A percentile compares a stretch with the other conserved stretches of the same genome.
These are phyloP conservation scores for Eudorcas thomsonii DNA, from an alignment of 2,113 vertebrate species.

Conservation along the genomic window DNA sequence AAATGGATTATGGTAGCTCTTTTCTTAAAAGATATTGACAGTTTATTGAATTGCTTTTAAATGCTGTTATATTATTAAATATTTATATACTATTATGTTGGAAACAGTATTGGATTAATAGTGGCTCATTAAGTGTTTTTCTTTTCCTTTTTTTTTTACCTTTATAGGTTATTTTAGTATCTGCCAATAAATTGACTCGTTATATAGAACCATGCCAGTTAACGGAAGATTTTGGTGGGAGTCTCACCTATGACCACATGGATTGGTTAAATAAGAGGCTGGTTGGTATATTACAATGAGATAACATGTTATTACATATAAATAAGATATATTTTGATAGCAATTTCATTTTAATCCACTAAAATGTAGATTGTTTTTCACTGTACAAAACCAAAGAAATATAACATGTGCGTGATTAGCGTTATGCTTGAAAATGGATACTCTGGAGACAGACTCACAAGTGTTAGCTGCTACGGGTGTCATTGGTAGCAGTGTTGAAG, in stretches of 20 bases:
- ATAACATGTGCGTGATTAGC: not conserved
- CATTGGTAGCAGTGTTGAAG: not conserved
- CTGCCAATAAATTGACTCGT: slow-evolving; percentile 96
- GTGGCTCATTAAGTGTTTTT: not conserved
- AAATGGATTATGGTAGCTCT: not conserved
- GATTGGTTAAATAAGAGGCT: slow-evolving; percentile 98
- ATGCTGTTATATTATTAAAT: not conserved
- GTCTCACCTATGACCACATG: slow-evolving; percentile 96
- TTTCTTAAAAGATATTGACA: slow-evolving; percentile 13
- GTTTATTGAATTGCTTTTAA: slow-evolving; percentile 20
- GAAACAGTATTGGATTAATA: not conserved
- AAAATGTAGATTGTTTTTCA: not conserved
- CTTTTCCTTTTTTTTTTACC: not conserved
- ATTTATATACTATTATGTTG: not conserved
- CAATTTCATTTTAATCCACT: not conserved
- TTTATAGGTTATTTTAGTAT: slow-evolving; percentile 97
- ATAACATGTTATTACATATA: slow-evolving; percentile 26
- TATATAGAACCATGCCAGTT: slow-evolving; percentile 98
- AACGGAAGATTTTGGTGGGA: slow-evolving; percentile 98
- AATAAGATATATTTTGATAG: not conserved
- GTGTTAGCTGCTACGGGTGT: not conserved
- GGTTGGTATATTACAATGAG: slow-evolving; percentile 83
- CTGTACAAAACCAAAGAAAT: not conserved
- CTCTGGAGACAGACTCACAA: not conserved
- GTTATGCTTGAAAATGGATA: not conserved